Base-by-base conservation (phyloP, 2,797 vertebrate genomes). In the Craterocephalus amniculus region DNA sequence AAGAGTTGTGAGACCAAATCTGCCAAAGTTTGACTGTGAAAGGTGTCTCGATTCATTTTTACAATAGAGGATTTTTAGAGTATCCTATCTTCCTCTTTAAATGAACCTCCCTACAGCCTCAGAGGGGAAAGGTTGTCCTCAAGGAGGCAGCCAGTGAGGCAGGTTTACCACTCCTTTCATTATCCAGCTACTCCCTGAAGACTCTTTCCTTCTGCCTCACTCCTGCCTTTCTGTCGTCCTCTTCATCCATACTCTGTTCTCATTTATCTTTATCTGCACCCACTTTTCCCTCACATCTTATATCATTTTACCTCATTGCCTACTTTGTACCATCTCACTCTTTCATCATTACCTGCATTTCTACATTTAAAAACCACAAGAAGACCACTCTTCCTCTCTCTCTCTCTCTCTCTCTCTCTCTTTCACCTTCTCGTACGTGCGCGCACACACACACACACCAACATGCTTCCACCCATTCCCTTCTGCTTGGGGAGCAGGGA, bases 81-180 rank as follows among this genome's bases (percentile, higher is more conserved):
- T 11, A 34, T 76, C 49, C 43, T 14, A 9, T 52, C 65, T 77
- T 75, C 29, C 70, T 63, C 81, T 87, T 84, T 79, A 83, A 88
- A 78, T 63, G 13, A 78, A 77, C 63, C 60, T 58, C 26, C 48
- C 35, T 4, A 38, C 43, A 9, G 49, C 82, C 83, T 79, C 79
- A 57, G 0, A 76, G 79, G 76, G 36, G 61, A 79, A 58, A 82
- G 80, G 80, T 80, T 79, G 70, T 49, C 86, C 72, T 79, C 67
- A 71, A 43, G 52, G 67, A 67, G 73, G 67, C 65, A 67, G 78
- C 22, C 49, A 66, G 55, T 51, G 58, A 76, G 45, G 57, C 63
- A 76, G 59, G 72, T 73, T 79, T 72, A 83, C 83, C 79, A 74
- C 84, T 80, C 80, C 83, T 87, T 80, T 81, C 66, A 83, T 87